Evolutionary conservation across 2,888 invertebrate species (phyloP), one percentile per base, ranked within the genome.

Genomic region (Caenorhabditis macrosperma): DNA sequence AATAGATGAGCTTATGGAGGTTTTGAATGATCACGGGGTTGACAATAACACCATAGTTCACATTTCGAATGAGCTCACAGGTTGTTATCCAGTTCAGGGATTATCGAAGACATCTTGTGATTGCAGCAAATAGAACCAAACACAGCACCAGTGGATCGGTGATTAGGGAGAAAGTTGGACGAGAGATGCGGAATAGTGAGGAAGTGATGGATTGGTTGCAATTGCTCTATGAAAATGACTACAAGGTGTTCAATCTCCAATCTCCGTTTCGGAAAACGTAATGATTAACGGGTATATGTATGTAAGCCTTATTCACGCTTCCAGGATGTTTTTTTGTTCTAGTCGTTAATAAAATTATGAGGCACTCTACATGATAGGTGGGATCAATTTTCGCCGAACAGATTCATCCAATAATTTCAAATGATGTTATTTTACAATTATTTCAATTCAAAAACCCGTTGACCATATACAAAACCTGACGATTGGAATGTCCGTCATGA

Each of bases 81-180:
- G 77, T 77, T 61, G 17, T 10, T 24, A 15, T 15, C 2, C 1
- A n/a, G 17, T 20, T 52, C 10, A 44, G 7, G 33, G 15, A 30
- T 50, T 22, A 55, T n/a, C 17, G 30, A 17, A 68, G 30, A 41
- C 6, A 4, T 55, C 6, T 33, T 33, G 3, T 38, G 9, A 33
- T 7, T 33, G 33, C 60, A 78, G 78, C 71, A 7, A 78, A 71
- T 35, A 59, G 78, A 2, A 78, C 78, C 0, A 71, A 71, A 20
- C 78, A 78, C 46, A 69, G 59, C 26, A 78, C 78, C 1, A 78
- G 78, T 50, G 78, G 78, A 30, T 78, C 71, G 5, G 44, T 22
- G 7, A 78, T 71, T 4, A 17, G 78, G 12, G 33, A 48, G 7
- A 54, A 52, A 61, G 28, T 66, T 0, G 71, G 61, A 6, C 7